Conservation (phyloP, 2,113 vertebrate genomes). For the Raja brachyura region DNA sequence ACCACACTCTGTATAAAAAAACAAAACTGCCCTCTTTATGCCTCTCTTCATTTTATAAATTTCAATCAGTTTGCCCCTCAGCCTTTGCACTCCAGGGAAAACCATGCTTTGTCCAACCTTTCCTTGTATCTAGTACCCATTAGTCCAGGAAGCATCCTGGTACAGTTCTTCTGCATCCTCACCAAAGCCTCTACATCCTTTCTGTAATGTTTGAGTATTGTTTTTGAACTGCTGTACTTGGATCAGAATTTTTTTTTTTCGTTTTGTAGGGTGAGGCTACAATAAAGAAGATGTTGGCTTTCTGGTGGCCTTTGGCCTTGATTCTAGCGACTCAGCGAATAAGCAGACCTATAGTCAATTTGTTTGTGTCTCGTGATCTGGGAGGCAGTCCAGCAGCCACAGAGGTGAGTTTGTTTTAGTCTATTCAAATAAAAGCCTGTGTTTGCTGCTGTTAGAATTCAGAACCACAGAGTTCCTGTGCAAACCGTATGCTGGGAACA, state of each 20-base stretch:
- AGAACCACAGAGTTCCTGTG: neutral
- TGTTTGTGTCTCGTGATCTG: slow-evolving; percentile 93
- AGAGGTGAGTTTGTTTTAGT: slow-evolving; percentile 62
- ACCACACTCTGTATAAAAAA: no score
- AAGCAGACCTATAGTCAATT: slow-evolving; percentile 92
- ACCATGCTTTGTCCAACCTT: no score
- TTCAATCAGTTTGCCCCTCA: no score
- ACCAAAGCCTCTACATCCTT: no score
- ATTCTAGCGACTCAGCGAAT: slow-evolving; percentile 93
- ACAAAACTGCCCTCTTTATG: no score
- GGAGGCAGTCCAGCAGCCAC: slow-evolving; percentile 78
- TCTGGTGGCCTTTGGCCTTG: slow-evolving; percentile 96
- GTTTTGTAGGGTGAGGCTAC: slow-evolving; percentile 81
- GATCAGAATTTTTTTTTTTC: neutral
- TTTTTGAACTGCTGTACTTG: neutral
- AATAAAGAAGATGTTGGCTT: slow-evolving; percentile 89
- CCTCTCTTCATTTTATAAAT: no score
- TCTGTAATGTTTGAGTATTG: neutral
- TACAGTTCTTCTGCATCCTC: no score
- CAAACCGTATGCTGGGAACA: neutral
- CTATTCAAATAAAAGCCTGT: neutral
- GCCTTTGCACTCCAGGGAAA: no score
- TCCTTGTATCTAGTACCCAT: no score
- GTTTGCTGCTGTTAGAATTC: neutral
- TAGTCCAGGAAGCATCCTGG: no score